Evolutionary conservation across 2,888 invertebrate species (phyloP).

Genomic region (Drepanosiphum platanoidis): DNA sequence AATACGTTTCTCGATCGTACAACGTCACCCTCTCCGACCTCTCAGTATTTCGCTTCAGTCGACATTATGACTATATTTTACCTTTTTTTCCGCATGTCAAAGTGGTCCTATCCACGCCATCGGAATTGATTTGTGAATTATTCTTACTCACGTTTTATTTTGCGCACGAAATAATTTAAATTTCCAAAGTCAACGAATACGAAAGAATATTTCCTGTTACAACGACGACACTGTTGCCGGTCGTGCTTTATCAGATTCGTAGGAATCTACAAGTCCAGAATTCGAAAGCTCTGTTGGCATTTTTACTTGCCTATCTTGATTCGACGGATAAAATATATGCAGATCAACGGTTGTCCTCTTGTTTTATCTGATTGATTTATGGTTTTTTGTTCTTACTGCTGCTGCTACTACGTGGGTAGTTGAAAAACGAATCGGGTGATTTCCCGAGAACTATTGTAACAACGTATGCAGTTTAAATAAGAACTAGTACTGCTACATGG

Average conservation of each 20-base stretch:
- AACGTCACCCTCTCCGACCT: conserved; percentile 17
- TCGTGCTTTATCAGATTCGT: conserved; percentile 36
- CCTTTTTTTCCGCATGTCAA: conserved; percentile 9
- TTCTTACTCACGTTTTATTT: conserved; percentile 53
- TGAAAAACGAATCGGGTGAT: neutral
- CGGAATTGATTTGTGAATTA: conserved; percentile 48
- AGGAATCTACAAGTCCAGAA: neutral
- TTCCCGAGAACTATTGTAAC: neutral
- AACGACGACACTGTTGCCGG: neutral
- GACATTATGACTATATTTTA: conserved; percentile 8
- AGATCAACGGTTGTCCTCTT: neutral
- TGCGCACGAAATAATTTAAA: conserved; percentile 54
- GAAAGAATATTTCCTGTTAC: neutral
- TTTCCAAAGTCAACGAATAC: conserved; percentile 29
- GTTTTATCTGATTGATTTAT: conserved; percentile 47
- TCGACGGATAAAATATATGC: neutral
- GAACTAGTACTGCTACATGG: neutral
- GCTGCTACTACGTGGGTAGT: neutral
- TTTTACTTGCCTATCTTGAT: neutral
- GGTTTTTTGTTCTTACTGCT: conserved; percentile 6
- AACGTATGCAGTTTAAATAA: conserved; percentile 15
- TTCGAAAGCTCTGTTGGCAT: conserved; percentile 29
- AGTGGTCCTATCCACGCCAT: conserved; percentile 50
- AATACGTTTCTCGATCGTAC: conserved; percentile 13
- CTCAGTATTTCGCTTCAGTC: neutral